A percentile compares a stretch with the other conserved stretches of the same genome.
These are phyloP conservation scores for Xenops minutus DNA, from an alignment of 2,797 vertebrate species.

Conservation along the genomic window DNA sequence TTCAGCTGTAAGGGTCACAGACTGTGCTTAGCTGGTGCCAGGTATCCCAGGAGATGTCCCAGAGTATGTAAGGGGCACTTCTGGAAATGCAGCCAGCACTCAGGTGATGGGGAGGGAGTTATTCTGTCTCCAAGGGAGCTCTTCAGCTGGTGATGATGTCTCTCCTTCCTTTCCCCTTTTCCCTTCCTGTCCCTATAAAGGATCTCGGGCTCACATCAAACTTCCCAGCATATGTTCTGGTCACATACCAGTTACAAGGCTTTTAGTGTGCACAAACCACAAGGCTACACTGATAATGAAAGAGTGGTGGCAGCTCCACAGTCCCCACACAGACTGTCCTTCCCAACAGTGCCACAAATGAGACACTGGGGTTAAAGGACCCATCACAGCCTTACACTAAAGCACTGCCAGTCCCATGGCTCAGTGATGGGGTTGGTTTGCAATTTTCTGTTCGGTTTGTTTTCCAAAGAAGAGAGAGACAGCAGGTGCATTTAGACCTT, in stretches of 20 bases:
- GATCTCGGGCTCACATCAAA: neutral
- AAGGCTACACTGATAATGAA: neutral
- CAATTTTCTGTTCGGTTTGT: neutral
- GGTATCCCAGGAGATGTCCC: neutral
- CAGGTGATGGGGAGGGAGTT: neutral
- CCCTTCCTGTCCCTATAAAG: neutral
- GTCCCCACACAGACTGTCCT: neutral
- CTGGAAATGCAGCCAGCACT: neutral
- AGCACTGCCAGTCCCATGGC: neutral
- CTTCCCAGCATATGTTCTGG: neutral
- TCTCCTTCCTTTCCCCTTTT: neutral
- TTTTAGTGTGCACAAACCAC: neutral
- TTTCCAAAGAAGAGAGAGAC: neutral
- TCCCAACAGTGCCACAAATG: neutral
- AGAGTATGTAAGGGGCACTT: accelerated
- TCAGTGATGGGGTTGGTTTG: neutral
- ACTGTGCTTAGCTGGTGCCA: neutral
- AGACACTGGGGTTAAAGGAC: neutral
- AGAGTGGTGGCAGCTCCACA: neutral
- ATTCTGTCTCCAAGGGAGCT: neutral
- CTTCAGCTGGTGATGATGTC: neutral
- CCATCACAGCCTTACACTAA: neutral
- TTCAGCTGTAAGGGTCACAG: neutral
- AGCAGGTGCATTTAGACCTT: neutral
- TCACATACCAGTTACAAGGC: accelerated